phyloP scores from a whole-genome alignment of 1,140 invertebrate species.

The Hylyphantes graminicola region DNA sequence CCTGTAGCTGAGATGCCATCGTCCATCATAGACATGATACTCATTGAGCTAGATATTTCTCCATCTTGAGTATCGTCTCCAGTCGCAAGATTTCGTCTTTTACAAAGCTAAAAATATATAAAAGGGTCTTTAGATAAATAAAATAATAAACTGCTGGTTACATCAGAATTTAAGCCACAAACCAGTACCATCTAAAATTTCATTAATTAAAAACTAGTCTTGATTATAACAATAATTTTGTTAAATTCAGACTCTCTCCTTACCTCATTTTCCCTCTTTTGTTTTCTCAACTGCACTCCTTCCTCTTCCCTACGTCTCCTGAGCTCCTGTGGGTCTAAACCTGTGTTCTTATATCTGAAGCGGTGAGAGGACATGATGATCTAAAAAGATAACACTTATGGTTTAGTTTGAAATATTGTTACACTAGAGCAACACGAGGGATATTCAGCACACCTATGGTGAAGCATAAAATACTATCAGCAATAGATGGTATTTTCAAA shows the following conservation, averaged over 20 bases:
- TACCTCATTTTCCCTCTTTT: constrained; percentile 84
- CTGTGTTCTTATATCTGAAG: constrained; percentile 94
- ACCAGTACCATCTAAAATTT: background rate
- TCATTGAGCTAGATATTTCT: constrained; percentile 51
- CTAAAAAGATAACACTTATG: constrained; percentile 19
- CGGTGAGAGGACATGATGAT: constrained; percentile 74
- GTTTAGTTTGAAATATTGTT: too few species aligned
- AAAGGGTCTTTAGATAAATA: background rate
- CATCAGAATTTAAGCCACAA: too few species aligned
- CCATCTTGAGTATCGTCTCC: constrained; percentile 50
- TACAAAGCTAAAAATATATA: constrained; percentile 50
- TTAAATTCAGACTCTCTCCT: background rate
- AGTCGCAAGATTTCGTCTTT: constrained; percentile 56
- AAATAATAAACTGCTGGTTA: too few species aligned
- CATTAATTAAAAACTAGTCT: too few species aligned
- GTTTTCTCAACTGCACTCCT: constrained; percentile 94
- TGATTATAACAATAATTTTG: too few species aligned
- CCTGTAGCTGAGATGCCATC: constrained; percentile 15
- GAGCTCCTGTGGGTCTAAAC: constrained; percentile 90
- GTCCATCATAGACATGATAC: constrained; percentile 27
- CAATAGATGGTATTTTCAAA: too few species aligned
- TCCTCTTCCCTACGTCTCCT: constrained; percentile 93
- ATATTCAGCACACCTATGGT: too few species aligned
- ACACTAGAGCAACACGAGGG: too few species aligned
- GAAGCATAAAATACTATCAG: too few species aligned